These are phyloP conservation scores for Halictus rubicundus DNA, from an alignment of 1,140 invertebrate species.

Conservation along the genomic window DNA sequence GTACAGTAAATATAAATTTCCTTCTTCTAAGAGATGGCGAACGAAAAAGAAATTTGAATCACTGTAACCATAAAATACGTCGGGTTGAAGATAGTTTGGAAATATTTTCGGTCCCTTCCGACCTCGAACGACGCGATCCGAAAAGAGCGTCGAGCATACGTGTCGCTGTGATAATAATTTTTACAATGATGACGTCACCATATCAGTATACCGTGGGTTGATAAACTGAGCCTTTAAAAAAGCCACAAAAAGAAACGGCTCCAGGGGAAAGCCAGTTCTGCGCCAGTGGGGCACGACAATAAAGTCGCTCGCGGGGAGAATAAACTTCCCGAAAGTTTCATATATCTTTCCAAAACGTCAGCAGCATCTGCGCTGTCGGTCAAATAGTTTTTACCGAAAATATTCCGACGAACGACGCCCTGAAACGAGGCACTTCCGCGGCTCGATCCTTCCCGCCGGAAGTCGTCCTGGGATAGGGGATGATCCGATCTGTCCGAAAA, in stretches of 20 bases:
- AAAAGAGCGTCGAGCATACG: too few species aligned
- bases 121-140: too few species aligned
- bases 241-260: neutral
- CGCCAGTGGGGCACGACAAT: neutral
- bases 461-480: neutral
- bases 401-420: neutral
- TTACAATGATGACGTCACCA: too few species aligned
- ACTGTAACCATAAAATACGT: too few species aligned
- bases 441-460: neutral
- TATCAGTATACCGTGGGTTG: neutral
- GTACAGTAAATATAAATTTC: too few species aligned
- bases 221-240: neutral
- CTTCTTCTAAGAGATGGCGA: too few species aligned
- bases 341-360: constrained; percentile 6
- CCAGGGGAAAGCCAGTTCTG: neutral
- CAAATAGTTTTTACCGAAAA: constrained; percentile 6
- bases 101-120: too few species aligned
- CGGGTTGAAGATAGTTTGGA: too few species aligned
- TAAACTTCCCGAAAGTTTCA: neutral
- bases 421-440: neutral
- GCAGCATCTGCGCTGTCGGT: constrained; percentile 3
- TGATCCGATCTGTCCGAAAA: too few species aligned
- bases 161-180: too few species aligned
- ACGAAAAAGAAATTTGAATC: too few species aligned
- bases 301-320: neutral